Percentiles rank a stretch among this genome's conserved stretches.
Conservation (phyloP, 2,888 invertebrate species). For the Diaphora mendica region DNA sequence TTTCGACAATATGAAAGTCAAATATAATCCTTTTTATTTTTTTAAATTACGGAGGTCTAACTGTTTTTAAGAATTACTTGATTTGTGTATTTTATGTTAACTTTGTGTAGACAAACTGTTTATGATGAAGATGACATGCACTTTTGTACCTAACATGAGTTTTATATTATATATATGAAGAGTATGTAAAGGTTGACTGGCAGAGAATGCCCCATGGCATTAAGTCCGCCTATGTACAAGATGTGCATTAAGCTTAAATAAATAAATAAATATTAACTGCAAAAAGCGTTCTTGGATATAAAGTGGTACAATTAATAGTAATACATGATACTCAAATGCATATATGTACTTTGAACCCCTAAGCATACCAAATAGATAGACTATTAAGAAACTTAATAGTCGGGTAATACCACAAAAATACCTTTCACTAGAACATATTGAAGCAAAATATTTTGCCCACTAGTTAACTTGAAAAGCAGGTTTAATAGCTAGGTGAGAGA, state of each 20-base stretch:
- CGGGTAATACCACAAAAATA: background rate
- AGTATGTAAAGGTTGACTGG: too few relatives aligned
- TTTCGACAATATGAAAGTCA: slow-evolving; percentile 20
- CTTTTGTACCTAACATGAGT: too few relatives aligned
- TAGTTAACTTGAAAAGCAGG: background rate
- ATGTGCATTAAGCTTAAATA: too few relatives aligned
- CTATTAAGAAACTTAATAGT: background rate
- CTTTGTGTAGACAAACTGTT: too few relatives aligned
- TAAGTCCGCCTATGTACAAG: too few relatives aligned
- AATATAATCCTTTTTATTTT: slow-evolving; percentile 13
- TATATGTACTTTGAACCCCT: background rate
- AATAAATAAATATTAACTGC: background rate
- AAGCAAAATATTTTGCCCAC: background rate
- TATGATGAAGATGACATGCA: too few relatives aligned
- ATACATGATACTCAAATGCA: background rate
- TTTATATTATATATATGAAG: too few relatives aligned
- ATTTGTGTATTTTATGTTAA: too few relatives aligned
- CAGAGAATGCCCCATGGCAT: too few relatives aligned
- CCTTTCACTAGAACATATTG: background rate
- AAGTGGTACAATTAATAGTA: background rate
- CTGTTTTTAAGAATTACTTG: too few relatives aligned
- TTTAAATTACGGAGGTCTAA: too few relatives aligned
- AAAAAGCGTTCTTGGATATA: background rate
- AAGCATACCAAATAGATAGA: background rate
- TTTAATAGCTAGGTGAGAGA: background rate